Evolutionary conservation across 1,140 invertebrate species (phyloP).

Genomic region (Vanessa tameamea): DNA sequence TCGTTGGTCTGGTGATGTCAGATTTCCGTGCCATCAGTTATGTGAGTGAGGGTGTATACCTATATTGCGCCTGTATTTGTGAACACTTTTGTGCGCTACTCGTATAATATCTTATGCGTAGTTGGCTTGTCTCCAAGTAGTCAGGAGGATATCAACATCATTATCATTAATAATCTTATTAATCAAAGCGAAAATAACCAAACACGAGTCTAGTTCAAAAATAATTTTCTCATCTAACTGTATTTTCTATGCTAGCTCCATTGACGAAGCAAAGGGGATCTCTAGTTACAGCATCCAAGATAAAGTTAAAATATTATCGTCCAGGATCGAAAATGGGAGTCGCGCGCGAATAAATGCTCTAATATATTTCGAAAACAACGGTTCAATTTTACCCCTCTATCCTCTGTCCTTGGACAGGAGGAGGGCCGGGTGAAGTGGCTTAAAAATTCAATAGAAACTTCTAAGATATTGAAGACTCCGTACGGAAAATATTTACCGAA

Average conservation of each 20-base stretch:
- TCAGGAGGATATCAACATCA: no score
- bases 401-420: conserved; percentile 24
- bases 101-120: no score
- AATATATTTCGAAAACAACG: conserved; percentile 74
- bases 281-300: conserved; percentile 69
- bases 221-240: conserved; percentile 9
- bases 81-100: no score
- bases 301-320: conserved; percentile 79
- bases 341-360: conserved; percentile 67
- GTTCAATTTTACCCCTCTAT: conserved; percentile 56
- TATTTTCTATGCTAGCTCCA: conserved; percentile 39
- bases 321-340: conserved; percentile 62
- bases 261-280: conserved; percentile 43
- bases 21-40: no score
- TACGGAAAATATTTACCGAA: conserved; percentile 18
- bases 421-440: conserved; percentile 30
- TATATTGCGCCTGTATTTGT: no score
- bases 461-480: conserved; percentile 23
- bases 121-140: no score
- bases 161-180: no score
- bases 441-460: conserved; percentile 39
- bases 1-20: no score
- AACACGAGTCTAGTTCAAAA: background rate
- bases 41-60: no score
- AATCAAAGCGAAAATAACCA: no score